Conservation (phyloP, 2,888 invertebrate genomes). For the Idaea straminata region DNA sequence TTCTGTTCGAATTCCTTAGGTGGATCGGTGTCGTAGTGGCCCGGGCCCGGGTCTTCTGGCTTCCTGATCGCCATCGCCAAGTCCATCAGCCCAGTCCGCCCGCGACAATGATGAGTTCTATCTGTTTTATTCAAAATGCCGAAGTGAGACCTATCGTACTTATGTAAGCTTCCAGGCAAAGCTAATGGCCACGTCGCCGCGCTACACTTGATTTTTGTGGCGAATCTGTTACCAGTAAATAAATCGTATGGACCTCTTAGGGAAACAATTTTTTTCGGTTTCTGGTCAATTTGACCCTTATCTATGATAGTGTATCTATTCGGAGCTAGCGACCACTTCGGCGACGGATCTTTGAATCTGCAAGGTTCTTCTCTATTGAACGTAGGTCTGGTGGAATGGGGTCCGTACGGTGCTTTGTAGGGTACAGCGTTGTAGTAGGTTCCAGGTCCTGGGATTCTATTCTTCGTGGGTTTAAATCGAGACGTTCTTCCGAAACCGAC, state of each 20-base stretch:
- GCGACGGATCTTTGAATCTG: constrained; percentile 51
- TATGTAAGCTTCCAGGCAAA: constrained; percentile 53
- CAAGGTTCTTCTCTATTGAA: constrained; percentile 63
- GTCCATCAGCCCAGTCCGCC: constrained; percentile 72
- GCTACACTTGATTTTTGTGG: constrained; percentile 41
- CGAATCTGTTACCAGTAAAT: constrained; percentile 75
- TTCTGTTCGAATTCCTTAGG: constrained; percentile 45
- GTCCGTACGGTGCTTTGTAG: constrained; percentile 56
- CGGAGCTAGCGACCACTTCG: constrained; percentile 60
- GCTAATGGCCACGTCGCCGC: constrained; percentile 64
- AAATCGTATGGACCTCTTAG: constrained; percentile 65
- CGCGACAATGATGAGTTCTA: constrained; percentile 53
- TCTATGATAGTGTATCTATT: constrained; percentile 63
- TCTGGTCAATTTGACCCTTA: constrained; percentile 55
- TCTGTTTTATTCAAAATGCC: constrained; percentile 67
- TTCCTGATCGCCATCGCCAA: constrained; percentile 68
- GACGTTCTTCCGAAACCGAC: constrained; percentile 59
- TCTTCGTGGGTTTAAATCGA: constrained; percentile 37
- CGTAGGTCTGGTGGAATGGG: constrained; percentile 54
- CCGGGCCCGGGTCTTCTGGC: constrained; percentile 76
- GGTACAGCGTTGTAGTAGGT: constrained; percentile 55
- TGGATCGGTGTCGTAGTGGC: constrained; percentile 53
- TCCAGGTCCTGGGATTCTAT: constrained; percentile 54
- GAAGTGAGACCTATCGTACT: constrained; percentile 51
- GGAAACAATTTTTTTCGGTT: constrained; percentile 60